Conservation (phyloP, 1,140 invertebrate species). For the Drosophila mojavensis region DNA sequence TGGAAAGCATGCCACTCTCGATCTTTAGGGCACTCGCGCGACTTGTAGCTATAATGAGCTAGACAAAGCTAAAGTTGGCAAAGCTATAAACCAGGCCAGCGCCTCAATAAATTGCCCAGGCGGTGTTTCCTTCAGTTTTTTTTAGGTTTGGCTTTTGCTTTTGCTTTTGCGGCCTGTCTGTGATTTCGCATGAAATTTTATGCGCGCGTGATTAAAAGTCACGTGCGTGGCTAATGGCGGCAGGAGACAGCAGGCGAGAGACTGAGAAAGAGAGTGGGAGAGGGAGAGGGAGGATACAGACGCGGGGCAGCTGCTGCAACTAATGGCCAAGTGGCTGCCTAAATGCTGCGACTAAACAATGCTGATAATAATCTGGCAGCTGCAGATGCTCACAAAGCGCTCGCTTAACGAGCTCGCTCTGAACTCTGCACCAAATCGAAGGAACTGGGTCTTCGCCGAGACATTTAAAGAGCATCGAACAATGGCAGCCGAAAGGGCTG, state of each 20-base stretch:
- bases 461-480: slow-evolving; percentile 50
- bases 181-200: slow-evolving; percentile 68
- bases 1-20: not conserved
- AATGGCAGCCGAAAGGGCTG: slow-evolving; percentile 53
- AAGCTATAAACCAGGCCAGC: slow-evolving; percentile 50
- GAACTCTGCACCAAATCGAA: slow-evolving; percentile 9
- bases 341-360: slow-evolving; percentile 62
- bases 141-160: not conserved
- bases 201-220: slow-evolving; percentile 80
- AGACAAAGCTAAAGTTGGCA: slow-evolving; percentile 38
- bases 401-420: slow-evolving; percentile 64
- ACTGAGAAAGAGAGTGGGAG: too few relatives aligned
- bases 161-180: slow-evolving; percentile 23
- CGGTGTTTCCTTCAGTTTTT: slow-evolving; percentile 22
- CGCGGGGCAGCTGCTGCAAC: slow-evolving; percentile 49
- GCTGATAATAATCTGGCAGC: slow-evolving; percentile 69
- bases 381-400: slow-evolving; percentile 51
- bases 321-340: slow-evolving; percentile 58
- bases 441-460: slow-evolving; percentile 23
- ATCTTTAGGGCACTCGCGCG: not conserved
- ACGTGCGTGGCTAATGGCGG: slow-evolving; percentile 64
- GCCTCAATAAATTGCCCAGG: slow-evolving; percentile 49
- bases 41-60: slow-evolving; percentile 33
- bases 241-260: not conserved
- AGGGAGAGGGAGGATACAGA: not conserved